Evolutionary conservation across 2,888 invertebrate genomes (phyloP).

Genomic region (Chloromyia formosa): DNA sequence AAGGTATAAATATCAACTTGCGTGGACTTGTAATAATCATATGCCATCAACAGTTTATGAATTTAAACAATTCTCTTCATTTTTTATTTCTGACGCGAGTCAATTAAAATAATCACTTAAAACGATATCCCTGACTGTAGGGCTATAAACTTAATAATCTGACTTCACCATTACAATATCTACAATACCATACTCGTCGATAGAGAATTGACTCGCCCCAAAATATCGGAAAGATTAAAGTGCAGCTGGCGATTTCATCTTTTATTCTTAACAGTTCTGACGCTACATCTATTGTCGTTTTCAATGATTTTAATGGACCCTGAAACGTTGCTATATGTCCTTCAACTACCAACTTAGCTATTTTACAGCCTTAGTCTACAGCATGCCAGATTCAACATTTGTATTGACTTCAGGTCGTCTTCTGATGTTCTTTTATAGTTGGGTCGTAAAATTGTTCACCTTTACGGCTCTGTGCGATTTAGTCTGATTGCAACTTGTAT

Average conservation of each 20-base stretch:
- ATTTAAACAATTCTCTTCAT: too few species aligned
- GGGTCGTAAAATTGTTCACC: conserved; percentile 46
- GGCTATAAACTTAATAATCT: too few species aligned
- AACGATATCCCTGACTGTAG: too few species aligned
- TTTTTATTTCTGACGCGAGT: too few species aligned
- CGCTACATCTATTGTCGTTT: conserved; percentile 44
- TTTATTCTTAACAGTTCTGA: conserved; percentile 10
- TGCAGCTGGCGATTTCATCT: conserved; percentile 27
- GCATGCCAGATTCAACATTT: background rate
- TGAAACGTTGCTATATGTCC: conserved; percentile 34
- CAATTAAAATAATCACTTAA: too few species aligned
- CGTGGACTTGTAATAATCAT: too few species aligned
- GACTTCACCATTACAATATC: background rate
- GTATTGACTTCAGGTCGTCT: conserved; percentile 15
- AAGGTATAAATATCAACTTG: too few species aligned
- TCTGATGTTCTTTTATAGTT: conserved; percentile 39
- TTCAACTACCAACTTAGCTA: conserved; percentile 17
- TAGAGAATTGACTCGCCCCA: background rate
- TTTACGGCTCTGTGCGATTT: conserved; percentile 46
- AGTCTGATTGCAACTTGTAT: conserved; percentile 44
- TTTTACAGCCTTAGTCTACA: conserved; percentile 14
- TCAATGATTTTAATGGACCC: conserved; percentile 49
- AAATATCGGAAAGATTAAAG: conserved; percentile 25
- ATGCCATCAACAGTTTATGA: too few species aligned
- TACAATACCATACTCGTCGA: background rate